phyloP scores from a whole-genome alignment of 2,113 vertebrate species.

The Crotalus viridis region DNA sequence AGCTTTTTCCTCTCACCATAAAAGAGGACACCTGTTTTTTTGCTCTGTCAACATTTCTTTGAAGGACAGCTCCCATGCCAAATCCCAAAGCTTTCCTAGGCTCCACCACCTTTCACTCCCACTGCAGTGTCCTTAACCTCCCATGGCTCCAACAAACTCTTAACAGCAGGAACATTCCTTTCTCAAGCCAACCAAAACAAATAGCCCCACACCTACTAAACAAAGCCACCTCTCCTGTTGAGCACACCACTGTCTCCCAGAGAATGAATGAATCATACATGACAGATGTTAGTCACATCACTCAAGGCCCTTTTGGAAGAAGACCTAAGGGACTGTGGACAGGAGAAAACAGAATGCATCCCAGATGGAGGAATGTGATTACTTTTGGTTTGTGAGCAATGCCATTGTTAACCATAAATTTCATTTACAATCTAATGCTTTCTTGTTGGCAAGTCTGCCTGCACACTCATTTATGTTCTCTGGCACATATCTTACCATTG shows the following conservation, averaged over 20 bases:
- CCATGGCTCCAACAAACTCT: constrained; percentile 2
- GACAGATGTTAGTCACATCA: constrained; percentile 33
- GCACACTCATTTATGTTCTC: not conserved
- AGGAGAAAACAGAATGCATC: not conserved
- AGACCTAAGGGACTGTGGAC: not conserved
- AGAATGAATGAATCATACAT: constrained; percentile 21
- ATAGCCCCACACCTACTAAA: constrained; percentile 25
- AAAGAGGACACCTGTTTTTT: constrained; percentile 36
- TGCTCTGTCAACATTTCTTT: constrained; percentile 21
- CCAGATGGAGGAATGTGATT: constrained; percentile 16
- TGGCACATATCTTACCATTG: not conserved
- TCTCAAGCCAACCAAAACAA: constrained; percentile 33
- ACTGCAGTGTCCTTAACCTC: constrained; percentile 10
- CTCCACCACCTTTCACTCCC: constrained; percentile 13
- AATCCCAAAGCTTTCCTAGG: not conserved
- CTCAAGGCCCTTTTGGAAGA: constrained; percentile 12
- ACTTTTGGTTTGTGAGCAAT: not conserved
- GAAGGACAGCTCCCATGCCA: constrained; percentile 33
- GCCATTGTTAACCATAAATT: constrained; percentile 14
- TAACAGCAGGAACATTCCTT: constrained; percentile 24
- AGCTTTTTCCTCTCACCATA: constrained; percentile 16
- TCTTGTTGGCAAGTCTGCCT: constrained; percentile 39
- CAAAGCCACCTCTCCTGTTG: constrained; percentile 8
- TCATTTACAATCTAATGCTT: constrained; percentile 30
- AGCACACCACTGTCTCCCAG: not conserved